A percentile compares a stretch with the other conserved stretches of the same genome.
Evolutionary conservation across 2,113 vertebrate species (phyloP).

Genomic region (Callaeas wilsoni): DNA sequence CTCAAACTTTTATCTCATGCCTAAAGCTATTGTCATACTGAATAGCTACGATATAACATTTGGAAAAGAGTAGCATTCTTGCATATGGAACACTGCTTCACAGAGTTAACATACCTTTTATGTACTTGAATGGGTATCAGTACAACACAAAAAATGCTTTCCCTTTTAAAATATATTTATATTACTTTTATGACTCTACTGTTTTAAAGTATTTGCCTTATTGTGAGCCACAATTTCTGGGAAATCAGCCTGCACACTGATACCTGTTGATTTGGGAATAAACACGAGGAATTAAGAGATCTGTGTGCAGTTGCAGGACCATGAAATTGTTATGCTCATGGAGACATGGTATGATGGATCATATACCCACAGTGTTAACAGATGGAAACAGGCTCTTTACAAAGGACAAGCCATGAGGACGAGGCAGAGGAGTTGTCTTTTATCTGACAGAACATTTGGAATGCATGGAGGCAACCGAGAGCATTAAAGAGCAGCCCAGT

Average conservation of each 20-base stretch:
- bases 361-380: not conserved
- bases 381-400: not conserved
- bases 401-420: not conserved
- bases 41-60: not conserved
- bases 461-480: fast-evolving
- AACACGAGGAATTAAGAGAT: not conserved
- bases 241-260: not conserved
- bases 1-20: not conserved
- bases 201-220: not conserved
- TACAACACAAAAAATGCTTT: not conserved
- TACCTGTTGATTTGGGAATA: not conserved
- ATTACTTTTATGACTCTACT: not conserved
- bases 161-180: not conserved
- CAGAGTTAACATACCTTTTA: not conserved
- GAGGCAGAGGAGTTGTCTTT: not conserved
- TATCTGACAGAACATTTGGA: not conserved
- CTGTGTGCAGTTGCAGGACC: not conserved
- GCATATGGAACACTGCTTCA: not conserved
- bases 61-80: not conserved
- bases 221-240: not conserved
- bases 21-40: not conserved
- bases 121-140: not conserved
- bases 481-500: not conserved
- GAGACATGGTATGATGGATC: not conserved
- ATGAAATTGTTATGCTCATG: too few species aligned